Conservation (phyloP, 2,888 invertebrate species). For the Limenitis camilla region DNA sequence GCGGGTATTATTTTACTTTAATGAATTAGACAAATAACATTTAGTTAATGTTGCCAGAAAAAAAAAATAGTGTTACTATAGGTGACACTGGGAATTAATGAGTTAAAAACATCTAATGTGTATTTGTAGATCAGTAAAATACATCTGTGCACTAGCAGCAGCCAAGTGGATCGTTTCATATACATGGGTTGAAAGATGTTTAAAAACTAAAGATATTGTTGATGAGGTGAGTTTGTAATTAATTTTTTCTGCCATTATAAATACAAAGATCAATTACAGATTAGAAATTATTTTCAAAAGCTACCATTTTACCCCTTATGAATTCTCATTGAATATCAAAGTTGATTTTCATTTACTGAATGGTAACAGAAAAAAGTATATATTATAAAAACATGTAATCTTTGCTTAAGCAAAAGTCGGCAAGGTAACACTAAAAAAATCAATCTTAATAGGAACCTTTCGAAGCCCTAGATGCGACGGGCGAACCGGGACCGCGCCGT, state of each 20-base stretch:
- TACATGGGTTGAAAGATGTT: conserved; percentile 70
- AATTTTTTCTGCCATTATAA: background rate
- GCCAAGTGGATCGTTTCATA: conserved; percentile 74
- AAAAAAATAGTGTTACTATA: too few relatives aligned
- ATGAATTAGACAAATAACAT: too few relatives aligned
- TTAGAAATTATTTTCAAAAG: too few relatives aligned
- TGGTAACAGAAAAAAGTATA: background rate
- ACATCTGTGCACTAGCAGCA: conserved; percentile 71
- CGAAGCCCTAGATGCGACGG: conserved; percentile 71
- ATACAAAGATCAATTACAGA: too few relatives aligned
- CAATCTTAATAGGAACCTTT: conserved; percentile 49
- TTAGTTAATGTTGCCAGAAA: too few relatives aligned
- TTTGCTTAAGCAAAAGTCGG: too few relatives aligned
- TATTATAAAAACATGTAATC: background rate
- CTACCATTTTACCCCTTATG: too few relatives aligned
- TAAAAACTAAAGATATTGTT: conserved; percentile 47
- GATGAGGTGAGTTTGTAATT: conserved; percentile 53
- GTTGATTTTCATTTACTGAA: too few relatives aligned
- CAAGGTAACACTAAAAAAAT: too few relatives aligned
- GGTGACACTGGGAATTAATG: too few relatives aligned
- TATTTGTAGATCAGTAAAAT: conserved; percentile 65
- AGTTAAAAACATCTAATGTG: background rate
- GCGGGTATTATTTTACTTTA: too few relatives aligned
- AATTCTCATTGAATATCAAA: too few relatives aligned
- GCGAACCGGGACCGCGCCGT: conserved; percentile 66